Evolutionary conservation across 1,140 invertebrate genomes (phyloP).

Genomic region (Leptopilina clavipes): DNA sequence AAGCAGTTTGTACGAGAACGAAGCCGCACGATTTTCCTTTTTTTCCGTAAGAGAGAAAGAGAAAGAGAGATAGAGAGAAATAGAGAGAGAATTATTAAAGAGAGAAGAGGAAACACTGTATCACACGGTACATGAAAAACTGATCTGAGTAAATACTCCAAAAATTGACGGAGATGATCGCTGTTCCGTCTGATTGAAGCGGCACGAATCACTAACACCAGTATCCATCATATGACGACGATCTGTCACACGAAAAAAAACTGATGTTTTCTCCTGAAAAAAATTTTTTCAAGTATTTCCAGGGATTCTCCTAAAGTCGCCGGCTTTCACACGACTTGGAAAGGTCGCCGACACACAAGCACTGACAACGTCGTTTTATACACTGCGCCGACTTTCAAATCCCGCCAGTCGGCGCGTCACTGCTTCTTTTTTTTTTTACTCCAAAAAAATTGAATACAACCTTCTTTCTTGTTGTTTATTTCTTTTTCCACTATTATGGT

Average conservation of each 20-base stretch:
- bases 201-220: constrained; percentile 2
- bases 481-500: not conserved
- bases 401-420: constrained; percentile 14
- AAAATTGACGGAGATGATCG: not conserved
- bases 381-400: constrained; percentile 18
- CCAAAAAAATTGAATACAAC: not conserved
- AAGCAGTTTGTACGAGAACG: not conserved
- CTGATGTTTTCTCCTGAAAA: not conserved
- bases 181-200: constrained; percentile 13
- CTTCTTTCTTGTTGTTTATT: not conserved
- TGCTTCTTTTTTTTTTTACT: constrained; percentile 15
- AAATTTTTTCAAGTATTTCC: not conserved
- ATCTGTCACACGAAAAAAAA: not conserved
- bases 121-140: constrained; percentile 1
- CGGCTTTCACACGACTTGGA: constrained; percentile 4
- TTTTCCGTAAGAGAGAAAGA: not conserved
- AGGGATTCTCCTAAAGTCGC: not conserved
- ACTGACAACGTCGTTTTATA: constrained; percentile 37
- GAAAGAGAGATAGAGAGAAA: not conserved
- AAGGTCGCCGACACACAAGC: constrained; percentile 28
- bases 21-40: not conserved
- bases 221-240: constrained; percentile 12
- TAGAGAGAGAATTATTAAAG: not conserved
- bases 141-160: not conserved
- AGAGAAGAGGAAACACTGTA: not conserved